A percentile compares a stretch with the other conserved stretches of the same genome.
Conservation (phyloP, 2,888 invertebrate genomes). For the Pimpla rufipes region DNA sequence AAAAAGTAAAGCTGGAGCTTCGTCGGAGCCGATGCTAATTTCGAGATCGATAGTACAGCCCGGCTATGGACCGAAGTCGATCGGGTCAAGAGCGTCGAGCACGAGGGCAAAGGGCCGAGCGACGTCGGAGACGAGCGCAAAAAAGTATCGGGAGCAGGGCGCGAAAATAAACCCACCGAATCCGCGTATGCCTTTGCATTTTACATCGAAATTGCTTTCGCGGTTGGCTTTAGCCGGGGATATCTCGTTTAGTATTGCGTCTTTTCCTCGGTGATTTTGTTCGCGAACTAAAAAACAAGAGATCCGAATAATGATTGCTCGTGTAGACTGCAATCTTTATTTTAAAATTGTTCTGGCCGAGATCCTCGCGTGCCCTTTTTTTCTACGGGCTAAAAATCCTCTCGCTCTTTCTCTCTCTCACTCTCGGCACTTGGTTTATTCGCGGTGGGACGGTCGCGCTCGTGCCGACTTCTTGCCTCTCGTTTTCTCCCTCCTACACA, state of each 20-base stretch:
- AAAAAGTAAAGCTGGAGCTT: slow-evolving; percentile 26
- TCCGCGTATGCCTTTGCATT: slow-evolving; percentile 2
- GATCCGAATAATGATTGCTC: neutral
- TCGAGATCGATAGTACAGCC: slow-evolving; percentile 28
- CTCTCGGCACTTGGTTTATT: slow-evolving; percentile 33
- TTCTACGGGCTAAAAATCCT: neutral
- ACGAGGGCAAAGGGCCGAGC: neutral
- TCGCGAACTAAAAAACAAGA: neutral
- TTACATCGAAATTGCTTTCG: neutral
- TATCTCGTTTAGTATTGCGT: neutral
- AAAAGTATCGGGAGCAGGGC: neutral
- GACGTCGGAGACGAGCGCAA: neutral
- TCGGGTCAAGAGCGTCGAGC: slow-evolving; percentile 10
- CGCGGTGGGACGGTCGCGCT: slow-evolving; percentile 18
- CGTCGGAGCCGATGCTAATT: slow-evolving; percentile 38
- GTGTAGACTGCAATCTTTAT: slow-evolving; percentile 37
- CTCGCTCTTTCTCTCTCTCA: neutral
- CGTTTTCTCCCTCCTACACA: neutral
- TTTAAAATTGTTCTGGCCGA: slow-evolving; percentile 38
- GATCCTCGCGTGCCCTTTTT: slow-evolving; percentile 1
- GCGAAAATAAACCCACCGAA: slow-evolving; percentile 14
- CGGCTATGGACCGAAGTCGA: neutral
- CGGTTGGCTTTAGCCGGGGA: neutral
- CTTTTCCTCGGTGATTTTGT: neutral
- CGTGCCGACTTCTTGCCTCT: neutral